Evolutionary conservation across 2,113 vertebrate genomes (phyloP).

Genomic region (Myrmecobius fasciatus): DNA sequence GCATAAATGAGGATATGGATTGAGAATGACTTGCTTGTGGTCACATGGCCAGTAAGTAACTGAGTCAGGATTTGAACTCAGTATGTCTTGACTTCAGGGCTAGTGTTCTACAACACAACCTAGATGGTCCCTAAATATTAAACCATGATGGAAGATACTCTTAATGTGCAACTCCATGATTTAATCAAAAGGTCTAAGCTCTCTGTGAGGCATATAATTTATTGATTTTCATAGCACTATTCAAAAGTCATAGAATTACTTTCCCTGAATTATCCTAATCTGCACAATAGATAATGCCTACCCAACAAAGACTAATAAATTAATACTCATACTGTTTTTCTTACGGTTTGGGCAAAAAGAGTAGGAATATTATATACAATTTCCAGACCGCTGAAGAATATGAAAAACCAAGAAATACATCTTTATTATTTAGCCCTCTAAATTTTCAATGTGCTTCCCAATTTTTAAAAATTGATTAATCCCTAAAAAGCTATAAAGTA

Average conservation of each 20-base stretch:
- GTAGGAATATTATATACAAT: neutral
- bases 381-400: slow-evolving; percentile 17
- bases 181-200: neutral
- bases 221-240: neutral
- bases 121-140: neutral
- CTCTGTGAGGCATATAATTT: slow-evolving; percentile 36
- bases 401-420: neutral
- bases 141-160: neutral
- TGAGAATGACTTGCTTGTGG: neutral
- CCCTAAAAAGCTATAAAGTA: slow-evolving; percentile 13
- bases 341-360: slow-evolving; percentile 12
- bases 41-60: neutral
- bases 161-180: neutral
- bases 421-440: slow-evolving; percentile 10
- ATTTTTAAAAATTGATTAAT: neutral
- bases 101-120: neutral
- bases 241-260: slow-evolving; percentile 35
- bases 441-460: slow-evolving; percentile 14
- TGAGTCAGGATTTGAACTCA: neutral
- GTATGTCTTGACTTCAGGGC: neutral
- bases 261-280: slow-evolving; percentile 11
- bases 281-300: slow-evolving; percentile 36
- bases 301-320: slow-evolving; percentile 42
- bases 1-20: neutral
- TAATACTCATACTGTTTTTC: slow-evolving; percentile 44